Percentiles rank a stretch among this genome's conserved stretches.
These are phyloP conservation scores for Samia ricini DNA, from an alignment of 1,140 invertebrate species.

Conservation along the genomic window DNA sequence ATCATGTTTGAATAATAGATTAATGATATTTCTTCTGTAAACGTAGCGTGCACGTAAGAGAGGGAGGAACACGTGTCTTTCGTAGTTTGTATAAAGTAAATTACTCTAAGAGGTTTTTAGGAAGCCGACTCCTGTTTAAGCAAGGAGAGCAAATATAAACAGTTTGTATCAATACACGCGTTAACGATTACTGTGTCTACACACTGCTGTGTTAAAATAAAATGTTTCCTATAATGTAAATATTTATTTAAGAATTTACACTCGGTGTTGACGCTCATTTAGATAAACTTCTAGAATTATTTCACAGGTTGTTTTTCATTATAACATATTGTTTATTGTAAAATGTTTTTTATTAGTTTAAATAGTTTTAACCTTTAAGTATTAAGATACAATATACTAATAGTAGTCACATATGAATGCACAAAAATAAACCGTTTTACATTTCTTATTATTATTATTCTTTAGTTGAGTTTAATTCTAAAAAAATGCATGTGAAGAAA, in stretches of 20 bases:
- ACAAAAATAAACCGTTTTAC: too few relatives aligned
- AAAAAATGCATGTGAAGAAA: too few relatives aligned
- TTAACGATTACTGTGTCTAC: background rate
- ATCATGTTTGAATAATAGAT: too few relatives aligned
- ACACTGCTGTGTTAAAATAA: background rate
- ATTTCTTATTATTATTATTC: too few relatives aligned
- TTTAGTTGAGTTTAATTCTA: too few relatives aligned
- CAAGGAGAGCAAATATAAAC: background rate
- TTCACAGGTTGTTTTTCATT: background rate
- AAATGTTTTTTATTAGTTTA: background rate
- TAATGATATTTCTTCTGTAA: background rate
- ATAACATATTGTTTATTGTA: background rate
- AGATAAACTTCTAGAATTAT: background rate
- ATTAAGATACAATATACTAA: too few relatives aligned
- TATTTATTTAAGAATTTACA: background rate
- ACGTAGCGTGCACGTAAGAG: background rate
- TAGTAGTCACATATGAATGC: too few relatives aligned
- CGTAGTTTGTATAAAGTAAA: background rate
- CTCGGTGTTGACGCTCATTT: background rate
- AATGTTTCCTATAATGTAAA: background rate
- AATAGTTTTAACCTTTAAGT: too few relatives aligned
- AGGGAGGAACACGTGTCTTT: background rate
- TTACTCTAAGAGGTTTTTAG: background rate
- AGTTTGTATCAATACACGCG: background rate
- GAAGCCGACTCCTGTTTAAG: background rate